Base-by-base conservation (phyloP, 1,140 invertebrate species). In the Drosophila bocqueti region DNA sequence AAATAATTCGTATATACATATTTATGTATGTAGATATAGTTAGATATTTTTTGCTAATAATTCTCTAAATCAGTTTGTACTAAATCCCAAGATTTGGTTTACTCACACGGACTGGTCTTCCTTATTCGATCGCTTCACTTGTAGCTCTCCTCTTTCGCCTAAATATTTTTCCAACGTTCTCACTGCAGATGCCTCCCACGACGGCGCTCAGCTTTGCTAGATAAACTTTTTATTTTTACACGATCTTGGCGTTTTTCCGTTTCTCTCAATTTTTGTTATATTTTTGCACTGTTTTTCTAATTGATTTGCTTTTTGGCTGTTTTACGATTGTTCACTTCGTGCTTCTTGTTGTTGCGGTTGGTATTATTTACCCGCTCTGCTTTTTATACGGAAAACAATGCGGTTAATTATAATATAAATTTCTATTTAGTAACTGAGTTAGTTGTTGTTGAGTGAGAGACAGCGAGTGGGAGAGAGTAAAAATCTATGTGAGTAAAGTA, bases 91-190 rank as follows among this genome's bases (percentile, higher is more conserved):
- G 40, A 67, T 81, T 46, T 21, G 59, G 21, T n/a, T 72, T 80
- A 84, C 81, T 84, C 67, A 83, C 81, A 65, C 64, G 50, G 24
- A 46, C 66, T 71, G 81, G 71, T 81, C 71, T 83, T 83, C 59
- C 75, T 43, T 61, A 66, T 50, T 49, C 63, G 52, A 68, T 62
- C 46, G 45, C 42, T 54, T 58, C 42, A 58, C 46, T 55, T n/a
- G 21, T 26, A 55, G 76, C 40, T 61, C 15, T 15, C 18, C 34
- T 7, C 46, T 21, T 42, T 59, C 59, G 42, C 52, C 59, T 69
- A 7, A 21, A 15, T 46, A 21, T 61, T 47, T 68, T 52, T 83
- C 63, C 46, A 24, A 31, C 24, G 59, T 31, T 69, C 31, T 61
- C 42, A 29, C 46, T 59, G 46, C 11, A 29, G 43, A 69, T 71